Evolutionary conservation across 2,113 vertebrate species (phyloP).

Genomic region (Aix galericulata): DNA sequence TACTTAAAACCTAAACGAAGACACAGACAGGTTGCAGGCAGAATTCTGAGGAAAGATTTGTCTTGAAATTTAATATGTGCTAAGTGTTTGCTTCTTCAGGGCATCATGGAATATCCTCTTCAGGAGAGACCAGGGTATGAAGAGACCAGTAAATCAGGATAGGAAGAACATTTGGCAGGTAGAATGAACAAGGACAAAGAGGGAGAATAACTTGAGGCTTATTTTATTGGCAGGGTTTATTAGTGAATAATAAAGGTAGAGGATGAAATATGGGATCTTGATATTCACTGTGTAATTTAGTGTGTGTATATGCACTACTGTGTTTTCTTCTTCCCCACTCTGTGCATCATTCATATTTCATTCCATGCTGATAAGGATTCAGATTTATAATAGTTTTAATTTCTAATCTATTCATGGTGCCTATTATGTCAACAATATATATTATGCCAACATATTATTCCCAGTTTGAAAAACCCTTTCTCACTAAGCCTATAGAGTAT

Average conservation of each 20-base stretch:
- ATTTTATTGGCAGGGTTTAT: neutral
- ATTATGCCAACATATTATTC: neutral
- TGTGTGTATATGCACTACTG: neutral
- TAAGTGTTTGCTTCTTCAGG: neutral
- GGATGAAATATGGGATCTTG: slow-evolving; percentile 9
- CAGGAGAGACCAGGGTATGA: neutral
- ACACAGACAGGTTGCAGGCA: neutral
- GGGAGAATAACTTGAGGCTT: neutral
- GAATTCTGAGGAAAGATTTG: neutral
- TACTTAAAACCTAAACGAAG: neutral
- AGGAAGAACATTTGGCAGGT: neutral
- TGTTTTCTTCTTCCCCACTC: neutral
- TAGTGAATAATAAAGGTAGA: neutral
- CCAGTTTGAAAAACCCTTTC: neutral
- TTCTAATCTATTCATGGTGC: neutral
- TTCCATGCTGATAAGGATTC: neutral
- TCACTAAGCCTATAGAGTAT: neutral
- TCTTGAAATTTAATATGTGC: neutral
- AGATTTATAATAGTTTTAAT: slow-evolving; percentile 52
- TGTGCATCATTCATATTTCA: slow-evolving; percentile 16
- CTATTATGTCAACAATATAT: neutral
- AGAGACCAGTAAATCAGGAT: neutral
- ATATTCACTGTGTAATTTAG: slow-evolving; percentile 11
- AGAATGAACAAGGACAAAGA: neutral
- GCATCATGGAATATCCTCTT: neutral